A percentile compares a stretch with the other conserved stretches of the same genome.
Conservation (phyloP, 2,797 vertebrate genomes). For the Aselliscus stoliczkanus region DNA sequence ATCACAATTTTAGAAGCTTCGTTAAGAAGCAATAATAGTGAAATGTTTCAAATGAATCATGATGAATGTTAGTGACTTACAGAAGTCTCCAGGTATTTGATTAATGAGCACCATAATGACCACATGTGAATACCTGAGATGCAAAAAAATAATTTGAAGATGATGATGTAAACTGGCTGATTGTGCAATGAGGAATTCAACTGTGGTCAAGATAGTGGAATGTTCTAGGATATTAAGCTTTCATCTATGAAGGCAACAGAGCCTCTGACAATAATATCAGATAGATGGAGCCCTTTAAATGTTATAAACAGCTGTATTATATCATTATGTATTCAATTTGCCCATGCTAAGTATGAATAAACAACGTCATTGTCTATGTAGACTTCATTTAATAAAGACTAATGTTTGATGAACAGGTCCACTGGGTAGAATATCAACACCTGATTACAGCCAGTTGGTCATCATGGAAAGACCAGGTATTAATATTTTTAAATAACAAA, state of each 20-base stretch:
- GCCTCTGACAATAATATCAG: background rate
- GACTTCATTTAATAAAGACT: background rate
- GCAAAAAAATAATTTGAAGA: background rate
- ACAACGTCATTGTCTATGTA: background rate
- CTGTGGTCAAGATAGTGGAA: background rate
- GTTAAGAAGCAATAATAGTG: background rate
- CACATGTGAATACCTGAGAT: background rate
- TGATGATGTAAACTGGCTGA: background rate
- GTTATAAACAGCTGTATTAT: background rate
- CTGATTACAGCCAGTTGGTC: background rate
- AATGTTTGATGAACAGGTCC: background rate
- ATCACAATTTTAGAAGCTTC: background rate
- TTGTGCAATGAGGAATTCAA: background rate
- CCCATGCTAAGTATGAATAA: background rate
- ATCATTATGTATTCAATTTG: background rate
- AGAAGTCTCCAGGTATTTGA: background rate
- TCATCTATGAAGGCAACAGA: background rate
- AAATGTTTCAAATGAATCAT: background rate
- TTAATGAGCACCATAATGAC: background rate
- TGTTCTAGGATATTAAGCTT: background rate
- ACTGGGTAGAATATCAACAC: background rate
- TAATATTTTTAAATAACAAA: background rate
- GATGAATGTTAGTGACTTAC: background rate
- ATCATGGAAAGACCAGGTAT: background rate
- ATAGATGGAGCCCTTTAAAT: background rate